phyloP scores from a whole-genome alignment of 2,888 invertebrate genomes.

The Schrankia costaestrigalis region DNA sequence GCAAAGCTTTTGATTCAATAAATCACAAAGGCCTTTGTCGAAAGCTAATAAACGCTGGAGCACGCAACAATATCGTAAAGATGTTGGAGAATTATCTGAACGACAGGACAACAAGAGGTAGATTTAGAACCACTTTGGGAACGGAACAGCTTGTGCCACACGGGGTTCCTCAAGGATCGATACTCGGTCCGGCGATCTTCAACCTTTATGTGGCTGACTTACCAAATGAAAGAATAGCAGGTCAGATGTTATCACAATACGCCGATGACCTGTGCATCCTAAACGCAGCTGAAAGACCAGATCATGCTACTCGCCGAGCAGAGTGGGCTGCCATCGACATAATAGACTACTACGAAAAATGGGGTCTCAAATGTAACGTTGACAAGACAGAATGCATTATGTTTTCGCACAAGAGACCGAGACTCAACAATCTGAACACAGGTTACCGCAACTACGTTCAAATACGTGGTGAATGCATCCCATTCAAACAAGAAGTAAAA shows the following conservation, averaged over 20 bases:
- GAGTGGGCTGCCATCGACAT: background rate
- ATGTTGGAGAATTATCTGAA: background rate
- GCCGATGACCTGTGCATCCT: background rate
- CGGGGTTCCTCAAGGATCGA: background rate
- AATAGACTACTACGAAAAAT: background rate
- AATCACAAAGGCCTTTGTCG: background rate
- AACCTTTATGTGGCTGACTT: background rate
- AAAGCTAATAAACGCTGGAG: background rate
- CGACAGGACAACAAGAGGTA: background rate
- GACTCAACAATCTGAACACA: slow-evolving; percentile 2
- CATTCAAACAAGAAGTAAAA: background rate
- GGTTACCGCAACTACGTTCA: background rate
- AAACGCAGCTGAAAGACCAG: background rate
- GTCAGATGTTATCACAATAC: background rate
- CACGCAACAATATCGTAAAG: background rate
- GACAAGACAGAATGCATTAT: slow-evolving; percentile 4
- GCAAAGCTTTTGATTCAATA: background rate
- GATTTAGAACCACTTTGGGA: background rate
- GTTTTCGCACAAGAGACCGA: background rate
- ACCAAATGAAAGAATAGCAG: background rate
- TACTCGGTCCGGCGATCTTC: background rate
- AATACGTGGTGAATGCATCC: background rate
- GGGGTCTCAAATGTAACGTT: slow-evolving; percentile 2
- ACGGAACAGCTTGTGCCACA: background rate
- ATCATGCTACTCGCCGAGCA: slow-evolving; percentile 2